phyloP scores from a whole-genome alignment of 2,113 vertebrate species.

The Phrynocephalus versicolor region DNA sequence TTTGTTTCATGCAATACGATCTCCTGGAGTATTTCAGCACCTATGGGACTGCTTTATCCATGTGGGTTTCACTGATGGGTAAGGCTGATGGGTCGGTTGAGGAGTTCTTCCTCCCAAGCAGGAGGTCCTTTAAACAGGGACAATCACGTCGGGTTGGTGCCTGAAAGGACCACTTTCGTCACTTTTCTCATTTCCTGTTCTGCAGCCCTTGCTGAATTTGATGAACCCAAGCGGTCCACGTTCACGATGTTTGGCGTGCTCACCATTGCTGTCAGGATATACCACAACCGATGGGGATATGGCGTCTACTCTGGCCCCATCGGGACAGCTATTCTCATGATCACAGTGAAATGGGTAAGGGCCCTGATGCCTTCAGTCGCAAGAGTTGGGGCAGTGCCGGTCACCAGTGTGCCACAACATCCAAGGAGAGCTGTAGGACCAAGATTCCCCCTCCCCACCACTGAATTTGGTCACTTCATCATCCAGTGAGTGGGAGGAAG shows the following conservation, averaged over 20 bases:
- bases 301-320: slow-evolving; percentile 95
- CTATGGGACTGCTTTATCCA: slow-evolving; percentile 91
- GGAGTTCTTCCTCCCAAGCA: not conserved
- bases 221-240: slow-evolving; percentile 90
- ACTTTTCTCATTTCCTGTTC: not conserved
- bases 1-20: slow-evolving; percentile 92
- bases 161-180: not conserved
- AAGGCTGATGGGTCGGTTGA: slow-evolving; percentile 6
- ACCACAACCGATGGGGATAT: slow-evolving; percentile 93
- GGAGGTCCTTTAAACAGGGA: no score
- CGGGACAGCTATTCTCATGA: slow-evolving; percentile 89
- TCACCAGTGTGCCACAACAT: no score
- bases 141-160: no score
- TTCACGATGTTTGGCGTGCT: slow-evolving; percentile 91
- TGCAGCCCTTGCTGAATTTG: slow-evolving; percentile 91
- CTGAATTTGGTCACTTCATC: no score
- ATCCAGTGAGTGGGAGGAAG: no score
- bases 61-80: slow-evolving; percentile 97
- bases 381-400: no score
- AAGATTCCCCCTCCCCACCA: not conserved
- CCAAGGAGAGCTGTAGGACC: no score
- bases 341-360: slow-evolving; percentile 90
- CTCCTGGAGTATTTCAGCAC: slow-evolving; percentile 94
- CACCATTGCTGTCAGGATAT: slow-evolving; percentile 88
- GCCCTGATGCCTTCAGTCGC: not conserved